Conservation (phyloP, 92 coral and sea anemone genomes). For the Zoanthus sociatus region DNA sequence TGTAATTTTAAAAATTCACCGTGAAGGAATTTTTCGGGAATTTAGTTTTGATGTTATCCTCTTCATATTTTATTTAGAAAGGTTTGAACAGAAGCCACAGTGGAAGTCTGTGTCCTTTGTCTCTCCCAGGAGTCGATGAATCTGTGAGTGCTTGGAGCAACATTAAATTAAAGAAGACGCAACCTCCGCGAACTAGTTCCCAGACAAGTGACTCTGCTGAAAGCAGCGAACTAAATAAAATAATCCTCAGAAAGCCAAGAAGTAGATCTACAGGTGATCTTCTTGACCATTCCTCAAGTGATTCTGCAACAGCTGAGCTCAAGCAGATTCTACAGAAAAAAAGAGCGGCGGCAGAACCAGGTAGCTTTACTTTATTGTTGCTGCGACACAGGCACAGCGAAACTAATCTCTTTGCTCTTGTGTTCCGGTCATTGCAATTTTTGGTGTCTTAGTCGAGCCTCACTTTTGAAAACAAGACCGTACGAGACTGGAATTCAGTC, state of each 20-base stretch:
- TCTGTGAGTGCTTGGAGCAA: constrained; percentile 68
- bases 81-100: constrained; percentile 71
- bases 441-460: too few species aligned
- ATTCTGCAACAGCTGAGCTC: constrained; percentile 79
- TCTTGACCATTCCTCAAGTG: constrained; percentile 70
- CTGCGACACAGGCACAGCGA: too few species aligned
- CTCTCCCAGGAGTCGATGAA: constrained; percentile 44
- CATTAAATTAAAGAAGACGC: constrained; percentile 78
- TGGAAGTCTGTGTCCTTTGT: constrained; percentile 35
- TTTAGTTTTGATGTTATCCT: neutral
- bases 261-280: constrained; percentile 88
- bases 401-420: too few species aligned
- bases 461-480: too few species aligned
- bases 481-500: too few species aligned
- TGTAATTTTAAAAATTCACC: neutral
- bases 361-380: constrained; percentile 33
- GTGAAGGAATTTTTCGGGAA: neutral
- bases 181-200: constrained; percentile 13
- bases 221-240: constrained; percentile 55
- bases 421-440: too few species aligned
- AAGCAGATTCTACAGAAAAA: constrained; percentile 75
- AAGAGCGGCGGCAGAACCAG: constrained; percentile 89
- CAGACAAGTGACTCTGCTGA: neutral
- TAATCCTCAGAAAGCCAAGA: constrained; percentile 80
- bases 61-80: constrained; percentile 40